Percentiles rank a stretch among this genome's conserved stretches.
phyloP scores from a whole-genome alignment of 2,888 invertebrate species.

The Hypercompe scribonia region DNA sequence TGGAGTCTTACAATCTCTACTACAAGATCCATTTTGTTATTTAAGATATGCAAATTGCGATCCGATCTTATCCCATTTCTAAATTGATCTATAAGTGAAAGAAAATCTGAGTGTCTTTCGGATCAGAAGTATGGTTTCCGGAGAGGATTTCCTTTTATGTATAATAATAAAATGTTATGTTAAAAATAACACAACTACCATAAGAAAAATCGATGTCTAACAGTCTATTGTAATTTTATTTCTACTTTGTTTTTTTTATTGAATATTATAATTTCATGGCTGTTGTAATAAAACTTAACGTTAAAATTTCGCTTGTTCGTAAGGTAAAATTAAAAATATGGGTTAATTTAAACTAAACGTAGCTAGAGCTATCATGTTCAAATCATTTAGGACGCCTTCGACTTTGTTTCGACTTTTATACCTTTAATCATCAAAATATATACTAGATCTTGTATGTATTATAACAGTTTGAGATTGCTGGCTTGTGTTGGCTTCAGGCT shows the following conservation, averaged over 20 bases:
- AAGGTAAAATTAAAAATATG: neutral
- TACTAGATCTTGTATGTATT: too few species aligned
- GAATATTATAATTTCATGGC: too few species aligned
- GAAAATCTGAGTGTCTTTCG: conserved; percentile 16
- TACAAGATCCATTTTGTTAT: conserved; percentile 24
- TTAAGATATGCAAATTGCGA: conserved; percentile 31
- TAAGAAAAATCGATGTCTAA: neutral
- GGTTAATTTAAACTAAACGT: too few species aligned
- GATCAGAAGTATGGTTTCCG: neutral
- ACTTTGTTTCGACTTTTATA: too few species aligned
- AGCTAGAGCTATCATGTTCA: too few species aligned
- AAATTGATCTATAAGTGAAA: conserved; percentile 21
- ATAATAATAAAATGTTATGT: conserved; percentile 2
- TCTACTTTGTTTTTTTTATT: too few species aligned
- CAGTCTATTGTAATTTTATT: neutral
- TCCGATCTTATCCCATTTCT: conserved; percentile 20
- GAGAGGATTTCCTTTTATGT: neutral
- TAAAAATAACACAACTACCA: conserved; percentile 8
- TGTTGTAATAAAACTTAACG: neutral
- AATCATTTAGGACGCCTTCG: too few species aligned
- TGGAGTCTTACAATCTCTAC: conserved; percentile 20
- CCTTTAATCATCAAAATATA: too few species aligned
- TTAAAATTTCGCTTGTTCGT: neutral
- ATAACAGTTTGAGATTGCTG: too few species aligned
- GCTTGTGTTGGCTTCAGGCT: too few species aligned